Percentiles rank a stretch among this genome's conserved stretches.
phyloP scores from a whole-genome alignment of 2,797 vertebrate genomes.

The Xenops minutus region DNA sequence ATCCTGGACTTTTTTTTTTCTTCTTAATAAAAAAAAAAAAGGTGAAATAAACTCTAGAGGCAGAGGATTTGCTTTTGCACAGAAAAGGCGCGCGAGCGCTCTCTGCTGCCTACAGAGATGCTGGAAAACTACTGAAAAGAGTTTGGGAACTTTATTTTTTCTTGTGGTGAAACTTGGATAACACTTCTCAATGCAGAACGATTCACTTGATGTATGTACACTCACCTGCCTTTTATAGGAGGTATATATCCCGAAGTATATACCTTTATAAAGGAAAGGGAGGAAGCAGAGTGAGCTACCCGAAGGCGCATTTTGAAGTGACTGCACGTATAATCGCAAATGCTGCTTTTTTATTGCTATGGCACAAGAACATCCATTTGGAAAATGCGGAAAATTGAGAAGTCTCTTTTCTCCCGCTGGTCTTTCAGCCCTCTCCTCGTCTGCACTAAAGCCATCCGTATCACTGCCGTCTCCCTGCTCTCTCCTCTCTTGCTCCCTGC shows the following conservation, averaged over 20 bases:
- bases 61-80: slow-evolving; percentile 87
- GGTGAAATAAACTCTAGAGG: slow-evolving; percentile 73
- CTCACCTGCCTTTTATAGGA: slow-evolving; percentile 48
- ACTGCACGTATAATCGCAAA: slow-evolving; percentile 80
- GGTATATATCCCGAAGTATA: background rate
- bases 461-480: slow-evolving; percentile 7
- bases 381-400: slow-evolving; percentile 71
- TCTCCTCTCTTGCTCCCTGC: slow-evolving; percentile 4
- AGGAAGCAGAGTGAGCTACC: slow-evolving; percentile 67
- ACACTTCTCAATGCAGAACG: slow-evolving; percentile 69
- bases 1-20: background rate
- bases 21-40: background rate
- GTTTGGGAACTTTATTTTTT: slow-evolving; percentile 39
- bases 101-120: slow-evolving; percentile 82
- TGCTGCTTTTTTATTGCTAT: slow-evolving; percentile 85
- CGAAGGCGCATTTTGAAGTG: slow-evolving; percentile 78
- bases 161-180: slow-evolving; percentile 63
- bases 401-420: slow-evolving; percentile 41
- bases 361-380: slow-evolving; percentile 71
- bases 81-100: slow-evolving; percentile 80
- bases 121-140: slow-evolving; percentile 86
- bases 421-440: slow-evolving; percentile 36
- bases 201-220: slow-evolving; percentile 72
- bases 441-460: slow-evolving; percentile 61
- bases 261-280: slow-evolving; percentile 49